phyloP scores from a whole-genome alignment of 2,797 vertebrate genomes.

The Clarias laeviceps region DNA sequence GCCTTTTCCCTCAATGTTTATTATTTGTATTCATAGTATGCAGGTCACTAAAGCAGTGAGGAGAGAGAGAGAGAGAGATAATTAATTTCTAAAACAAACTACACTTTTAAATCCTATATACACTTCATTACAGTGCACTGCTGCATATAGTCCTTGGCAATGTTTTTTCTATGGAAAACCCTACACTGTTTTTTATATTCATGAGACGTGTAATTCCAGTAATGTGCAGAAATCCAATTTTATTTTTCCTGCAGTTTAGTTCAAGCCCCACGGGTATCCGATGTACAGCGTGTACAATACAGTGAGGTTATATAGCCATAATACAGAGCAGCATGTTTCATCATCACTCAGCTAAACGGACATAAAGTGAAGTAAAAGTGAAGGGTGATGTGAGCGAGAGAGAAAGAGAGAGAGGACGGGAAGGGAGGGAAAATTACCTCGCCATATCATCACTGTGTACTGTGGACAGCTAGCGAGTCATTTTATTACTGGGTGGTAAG shows the following conservation, averaged over 20 bases:
- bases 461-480: conserved; percentile 55
- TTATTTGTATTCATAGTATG: neutral
- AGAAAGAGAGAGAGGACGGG: neutral
- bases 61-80: too few species aligned
- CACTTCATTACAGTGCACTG: neutral
- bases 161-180: neutral
- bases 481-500: conserved; percentile 66
- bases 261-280: neutral
- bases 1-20: neutral
- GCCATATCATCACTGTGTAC: conserved; percentile 46
- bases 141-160: neutral
- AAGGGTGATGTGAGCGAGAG: neutral
- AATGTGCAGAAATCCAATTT: neutral
- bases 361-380: conserved; percentile 6
- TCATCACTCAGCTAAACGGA: conserved; percentile 20
- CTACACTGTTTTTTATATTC: neutral
- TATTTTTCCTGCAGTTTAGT: conserved; percentile 10
- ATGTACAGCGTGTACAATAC: neutral
- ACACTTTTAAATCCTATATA: neutral
- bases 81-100: neutral
- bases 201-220: neutral
- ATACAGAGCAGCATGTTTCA: conserved; percentile 10
- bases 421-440: conserved; percentile 42
- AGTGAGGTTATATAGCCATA: neutral
- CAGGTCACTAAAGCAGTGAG: neutral